Evolutionary conservation across 2,113 vertebrate genomes (phyloP).

Genomic region (Xyliphius kryptos): DNA sequence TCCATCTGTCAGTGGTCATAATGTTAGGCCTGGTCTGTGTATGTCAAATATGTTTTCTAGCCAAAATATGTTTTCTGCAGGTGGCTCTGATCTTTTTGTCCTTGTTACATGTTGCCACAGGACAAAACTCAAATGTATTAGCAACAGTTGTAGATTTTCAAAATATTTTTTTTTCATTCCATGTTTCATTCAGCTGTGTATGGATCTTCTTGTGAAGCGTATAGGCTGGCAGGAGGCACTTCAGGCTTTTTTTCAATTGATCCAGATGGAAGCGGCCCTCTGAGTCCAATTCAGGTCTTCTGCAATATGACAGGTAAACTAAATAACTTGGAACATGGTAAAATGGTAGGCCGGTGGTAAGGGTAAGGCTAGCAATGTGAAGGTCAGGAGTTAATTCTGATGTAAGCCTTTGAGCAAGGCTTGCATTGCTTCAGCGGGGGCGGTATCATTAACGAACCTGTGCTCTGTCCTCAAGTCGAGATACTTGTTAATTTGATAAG

Average conservation of each 20-base stretch:
- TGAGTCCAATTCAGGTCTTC: slow-evolving; percentile 79
- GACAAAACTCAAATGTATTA: neutral
- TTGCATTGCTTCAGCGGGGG: too few species aligned
- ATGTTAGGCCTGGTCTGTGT: too few species aligned
- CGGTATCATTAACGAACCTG: too few species aligned
- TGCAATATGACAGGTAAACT: slow-evolving; percentile 92
- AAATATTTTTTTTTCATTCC: slow-evolving; percentile 7
- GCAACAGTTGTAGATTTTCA: too few species aligned
- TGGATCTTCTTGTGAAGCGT: slow-evolving; percentile 87
- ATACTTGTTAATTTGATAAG: too few species aligned
- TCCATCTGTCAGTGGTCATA: too few species aligned
- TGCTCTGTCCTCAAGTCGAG: too few species aligned
- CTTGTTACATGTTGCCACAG: slow-evolving; percentile 2
- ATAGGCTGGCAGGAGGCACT: slow-evolving; percentile 78
- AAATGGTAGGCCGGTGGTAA: neutral
- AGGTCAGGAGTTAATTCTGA: too few species aligned
- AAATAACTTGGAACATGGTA: neutral
- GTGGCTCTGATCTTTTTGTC: slow-evolving; percentile 11
- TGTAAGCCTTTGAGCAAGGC: too few species aligned
- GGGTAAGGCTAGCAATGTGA: too few species aligned
- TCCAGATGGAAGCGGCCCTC: slow-evolving; percentile 86
- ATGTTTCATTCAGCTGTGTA: slow-evolving; percentile 74
- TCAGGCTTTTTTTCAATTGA: slow-evolving; percentile 90
- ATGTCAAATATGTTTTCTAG: too few species aligned
- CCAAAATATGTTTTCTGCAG: neutral